Base-by-base conservation (phyloP, 2,797 vertebrate species). In the Toxotes lorentzi region DNA sequence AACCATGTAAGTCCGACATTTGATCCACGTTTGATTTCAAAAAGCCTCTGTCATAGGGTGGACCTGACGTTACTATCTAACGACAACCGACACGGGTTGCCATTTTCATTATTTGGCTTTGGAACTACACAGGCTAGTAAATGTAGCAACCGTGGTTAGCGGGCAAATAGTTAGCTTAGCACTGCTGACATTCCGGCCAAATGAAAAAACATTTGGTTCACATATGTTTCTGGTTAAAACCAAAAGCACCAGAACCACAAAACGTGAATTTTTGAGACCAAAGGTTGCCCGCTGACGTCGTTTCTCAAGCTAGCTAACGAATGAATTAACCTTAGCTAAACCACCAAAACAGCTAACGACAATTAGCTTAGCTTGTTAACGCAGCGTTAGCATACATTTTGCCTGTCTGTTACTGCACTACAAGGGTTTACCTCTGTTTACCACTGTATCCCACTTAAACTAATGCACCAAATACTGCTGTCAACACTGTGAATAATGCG, bases 251-350 rank as follows among this genome's bases (percentile, higher is more conserved):
- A 34, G 2, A 34, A 27, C 7, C 32, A 5, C n/a, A 3, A 50
- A 30, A 34, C 2, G 14, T 8, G 1, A 30, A 16, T 30, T 54
- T 1, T 34, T 2, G 47, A 59, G 14, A 1, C 8, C 4, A 30
- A 17, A 41, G 2, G 10, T 38, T 7, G 5, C 2, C 23, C 0
- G 11, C n/a, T 71, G 54, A 76, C 51, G 70, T 41, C 6, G 34
- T 56, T 70, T 63, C 19, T 34, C 5, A 19, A 6, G n/a, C 63
- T 16, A 51, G 56, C 40, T 53, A 81, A 71, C 45, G 81, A 90
- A 90, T 91, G 83, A 91, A 90, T 89, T 76, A 83, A 84, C 82
- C 58, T 47, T 9, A 61, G 79, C 77, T 74, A 59, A 72, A 59
- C 34, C 79, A 62, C 75, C 78, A 77, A 65, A 82, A 79, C 79